Evolutionary conservation across 2,113 vertebrate species (phyloP).

Genomic region (Urocynchramus pylzowi): DNA sequence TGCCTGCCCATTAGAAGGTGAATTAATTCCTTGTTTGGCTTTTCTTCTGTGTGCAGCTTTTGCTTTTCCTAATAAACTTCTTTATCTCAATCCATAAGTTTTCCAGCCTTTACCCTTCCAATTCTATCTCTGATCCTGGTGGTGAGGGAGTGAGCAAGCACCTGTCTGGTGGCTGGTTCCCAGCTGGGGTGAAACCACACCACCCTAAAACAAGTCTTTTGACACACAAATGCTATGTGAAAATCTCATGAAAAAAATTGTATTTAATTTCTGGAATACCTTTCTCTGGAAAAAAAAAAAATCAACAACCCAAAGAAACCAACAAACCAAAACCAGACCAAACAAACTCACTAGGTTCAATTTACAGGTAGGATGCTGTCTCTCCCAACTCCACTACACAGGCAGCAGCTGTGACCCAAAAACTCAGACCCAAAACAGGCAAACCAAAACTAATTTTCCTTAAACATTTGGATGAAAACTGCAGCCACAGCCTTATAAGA

Average conservation of each 20-base stretch:
- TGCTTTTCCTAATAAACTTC: background rate
- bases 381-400: background rate
- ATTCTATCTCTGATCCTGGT: background rate
- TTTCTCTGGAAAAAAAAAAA: background rate
- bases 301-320: background rate
- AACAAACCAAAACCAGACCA: background rate
- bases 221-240: background rate
- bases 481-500: background rate
- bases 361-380: background rate
- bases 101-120: background rate
- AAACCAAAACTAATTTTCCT: background rate
- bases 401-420: too few species aligned
- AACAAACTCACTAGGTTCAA: background rate
- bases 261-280: background rate
- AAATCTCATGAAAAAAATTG: background rate
- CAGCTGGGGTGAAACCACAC: background rate
- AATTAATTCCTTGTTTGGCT: background rate
- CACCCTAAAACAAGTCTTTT: background rate
- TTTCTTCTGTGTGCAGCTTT: background rate
- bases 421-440: background rate
- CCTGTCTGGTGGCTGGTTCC: background rate
- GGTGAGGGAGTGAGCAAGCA: background rate
- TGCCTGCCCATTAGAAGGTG: background rate
- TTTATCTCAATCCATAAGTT: background rate
- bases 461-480: background rate